Evolutionary conservation across 1,140 invertebrate species (phyloP).

Genomic region (Homarus americanus): DNA sequence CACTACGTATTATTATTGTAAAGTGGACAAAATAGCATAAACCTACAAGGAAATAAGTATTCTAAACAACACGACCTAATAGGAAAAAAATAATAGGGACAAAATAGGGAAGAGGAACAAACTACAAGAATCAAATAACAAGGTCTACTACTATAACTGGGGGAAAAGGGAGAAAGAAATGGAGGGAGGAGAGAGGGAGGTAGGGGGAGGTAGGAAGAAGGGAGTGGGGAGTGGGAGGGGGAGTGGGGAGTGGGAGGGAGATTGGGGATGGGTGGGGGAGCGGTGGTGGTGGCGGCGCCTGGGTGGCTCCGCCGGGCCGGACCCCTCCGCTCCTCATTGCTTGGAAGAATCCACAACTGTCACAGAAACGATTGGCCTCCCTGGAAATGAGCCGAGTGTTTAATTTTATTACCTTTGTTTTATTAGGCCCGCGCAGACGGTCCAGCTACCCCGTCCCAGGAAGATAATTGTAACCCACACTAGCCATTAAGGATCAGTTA

Average conservation of each 20-base stretch:
- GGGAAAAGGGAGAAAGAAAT: not conserved
- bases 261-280: not conserved
- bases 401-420: slow-evolving; percentile 66
- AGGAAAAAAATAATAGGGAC: too few species aligned
- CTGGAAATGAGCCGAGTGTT: slow-evolving; percentile 53
- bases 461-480: slow-evolving; percentile 55
- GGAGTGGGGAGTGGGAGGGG: not conserved
- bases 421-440: slow-evolving; percentile 47
- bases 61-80: too few species aligned
- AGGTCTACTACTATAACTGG: too few species aligned
- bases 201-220: not conserved
- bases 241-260: not conserved
- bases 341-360: slow-evolving; percentile 51
- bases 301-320: not conserved
- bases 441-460: not conserved
- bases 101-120: too few species aligned
- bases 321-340: slow-evolving; percentile 10
- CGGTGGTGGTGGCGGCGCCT: slow-evolving; percentile 14
- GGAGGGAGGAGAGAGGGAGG: not conserved
- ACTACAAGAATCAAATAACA: too few species aligned
- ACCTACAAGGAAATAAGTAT: too few species aligned
- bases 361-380: slow-evolving; percentile 55
- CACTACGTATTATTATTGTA: too few species aligned
- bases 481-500: slow-evolving; percentile 48
- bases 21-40: too few species aligned